Conservation (phyloP, 2,113 vertebrate species). For the Falcunculus frontatus region DNA sequence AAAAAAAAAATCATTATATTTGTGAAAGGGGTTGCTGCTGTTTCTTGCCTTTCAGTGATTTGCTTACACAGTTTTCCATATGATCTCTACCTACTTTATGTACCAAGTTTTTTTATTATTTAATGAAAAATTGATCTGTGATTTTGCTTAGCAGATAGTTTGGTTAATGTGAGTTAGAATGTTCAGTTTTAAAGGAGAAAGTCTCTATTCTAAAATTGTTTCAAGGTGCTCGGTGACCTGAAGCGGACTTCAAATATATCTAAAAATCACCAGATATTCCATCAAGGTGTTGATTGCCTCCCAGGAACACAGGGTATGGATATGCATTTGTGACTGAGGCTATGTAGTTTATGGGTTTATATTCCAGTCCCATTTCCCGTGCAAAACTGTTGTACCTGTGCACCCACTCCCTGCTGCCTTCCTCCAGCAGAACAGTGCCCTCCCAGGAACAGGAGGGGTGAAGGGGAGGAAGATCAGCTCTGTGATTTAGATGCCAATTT, state of each 20-base stretch:
- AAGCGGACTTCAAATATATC: neutral
- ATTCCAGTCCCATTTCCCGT: neutral
- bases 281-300: neutral
- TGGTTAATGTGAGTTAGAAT: slow-evolving; percentile 56
- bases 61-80: slow-evolving; percentile 47
- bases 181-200: slow-evolving; percentile 49
- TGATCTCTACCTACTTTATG: slow-evolving; percentile 25
- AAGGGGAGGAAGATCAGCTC: neutral
- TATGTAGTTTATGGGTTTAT: neutral
- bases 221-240: neutral
- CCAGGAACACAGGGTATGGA: neutral
- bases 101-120: slow-evolving; percentile 52
- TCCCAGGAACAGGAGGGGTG: neutral
- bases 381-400: neutral
- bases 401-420: neutral
- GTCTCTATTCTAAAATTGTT: neutral
- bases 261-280: neutral
- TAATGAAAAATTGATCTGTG: slow-evolving; percentile 73
- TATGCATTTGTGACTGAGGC: neutral
- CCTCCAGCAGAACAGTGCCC: neutral
- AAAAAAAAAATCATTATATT: slow-evolving; percentile 43
- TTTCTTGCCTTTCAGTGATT: slow-evolving; percentile 41
- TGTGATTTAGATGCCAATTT: neutral
- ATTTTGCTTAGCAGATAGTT: slow-evolving; percentile 69
- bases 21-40: slow-evolving; percentile 6